Evolutionary conservation across 2,797 vertebrate genomes (phyloP).

Genomic region (Pseudopleuronectes americanus): DNA sequence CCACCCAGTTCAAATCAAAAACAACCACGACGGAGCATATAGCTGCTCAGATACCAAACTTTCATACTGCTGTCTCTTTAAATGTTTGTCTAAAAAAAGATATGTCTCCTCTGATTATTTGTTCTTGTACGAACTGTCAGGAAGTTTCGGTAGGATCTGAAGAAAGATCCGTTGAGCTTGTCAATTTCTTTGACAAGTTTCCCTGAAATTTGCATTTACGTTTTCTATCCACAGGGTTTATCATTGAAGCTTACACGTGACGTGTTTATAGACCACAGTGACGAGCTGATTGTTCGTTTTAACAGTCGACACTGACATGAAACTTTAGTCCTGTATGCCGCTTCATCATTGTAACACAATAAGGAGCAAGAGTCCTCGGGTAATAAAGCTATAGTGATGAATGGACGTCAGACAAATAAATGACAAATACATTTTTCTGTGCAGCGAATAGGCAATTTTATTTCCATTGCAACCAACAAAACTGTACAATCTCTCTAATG

Average conservation of each 20-base stretch:
- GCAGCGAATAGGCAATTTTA: slow-evolving; percentile 78
- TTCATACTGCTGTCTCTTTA: too few species aligned
- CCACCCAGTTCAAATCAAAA: too few species aligned
- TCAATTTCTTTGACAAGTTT: background rate
- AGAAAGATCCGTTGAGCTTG: too few species aligned
- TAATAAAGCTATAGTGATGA: slow-evolving; percentile 31
- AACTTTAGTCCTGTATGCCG: background rate
- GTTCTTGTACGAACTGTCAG: too few species aligned
- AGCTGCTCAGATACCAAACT: too few species aligned
- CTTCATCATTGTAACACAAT: background rate
- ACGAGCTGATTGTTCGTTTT: background rate
- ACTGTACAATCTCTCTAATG: slow-evolving; percentile 66
- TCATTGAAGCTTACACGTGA: background rate
- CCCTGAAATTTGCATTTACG: background rate
- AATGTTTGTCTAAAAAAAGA: too few species aligned
- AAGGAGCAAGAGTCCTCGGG: background rate
- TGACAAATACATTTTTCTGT: slow-evolving; percentile 58
- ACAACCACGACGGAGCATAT: too few species aligned
- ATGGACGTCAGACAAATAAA: slow-evolving; percentile 54
- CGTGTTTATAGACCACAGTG: background rate
- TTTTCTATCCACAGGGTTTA: background rate
- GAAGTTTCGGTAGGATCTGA: background rate
- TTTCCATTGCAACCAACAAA: slow-evolving; percentile 64
- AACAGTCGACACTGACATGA: background rate
- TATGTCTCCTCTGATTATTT: too few species aligned